Conservation (phyloP, 2,888 invertebrate genomes). For the Drosophila mayaguana region DNA sequence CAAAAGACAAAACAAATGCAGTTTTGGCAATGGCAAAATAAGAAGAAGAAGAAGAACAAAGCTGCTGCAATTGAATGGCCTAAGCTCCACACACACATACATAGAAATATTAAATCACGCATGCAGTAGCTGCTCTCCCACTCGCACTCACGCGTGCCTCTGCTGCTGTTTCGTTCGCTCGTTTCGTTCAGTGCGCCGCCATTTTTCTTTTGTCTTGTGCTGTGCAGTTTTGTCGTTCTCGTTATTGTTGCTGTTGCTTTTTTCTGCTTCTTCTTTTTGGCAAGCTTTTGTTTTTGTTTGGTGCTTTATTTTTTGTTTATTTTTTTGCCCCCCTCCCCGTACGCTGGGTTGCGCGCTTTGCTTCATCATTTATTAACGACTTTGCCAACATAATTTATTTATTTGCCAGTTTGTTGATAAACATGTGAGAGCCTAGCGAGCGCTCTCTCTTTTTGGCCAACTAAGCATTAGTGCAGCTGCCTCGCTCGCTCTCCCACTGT, state of each 20-base stretch:
- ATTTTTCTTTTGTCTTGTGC: conserved; percentile 47
- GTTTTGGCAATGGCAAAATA: conserved; percentile 49
- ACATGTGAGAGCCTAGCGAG: conserved; percentile 54
- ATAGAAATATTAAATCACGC: background rate
- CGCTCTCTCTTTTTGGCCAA: conserved; percentile 7
- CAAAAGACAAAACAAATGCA: conserved; percentile 64
- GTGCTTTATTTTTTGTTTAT: conserved; percentile 5
- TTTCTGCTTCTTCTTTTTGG: conserved; percentile 9
- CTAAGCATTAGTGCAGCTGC: background rate
- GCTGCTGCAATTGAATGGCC: conserved; percentile 35
- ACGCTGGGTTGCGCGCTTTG: conserved; percentile 24
- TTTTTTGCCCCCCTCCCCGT: conserved; percentile 7
- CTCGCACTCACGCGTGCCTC: background rate
- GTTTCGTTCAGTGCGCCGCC: conserved; percentile 42
- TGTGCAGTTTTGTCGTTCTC: conserved; percentile 23
- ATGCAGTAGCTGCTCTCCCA: conserved; percentile 5
- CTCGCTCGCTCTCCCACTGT: conserved; percentile 13
- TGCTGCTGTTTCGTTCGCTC: conserved; percentile 6
- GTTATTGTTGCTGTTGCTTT: conserved; percentile 2
- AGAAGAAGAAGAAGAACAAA: conserved; percentile 18
- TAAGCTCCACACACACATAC: conserved; percentile 15
- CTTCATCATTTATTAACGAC: conserved; percentile 67
- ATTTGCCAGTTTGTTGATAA: conserved; percentile 74
- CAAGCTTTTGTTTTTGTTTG: conserved; percentile 38
- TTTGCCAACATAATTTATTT: conserved; percentile 73